Base-by-base conservation (phyloP, 1,140 invertebrate species). In the Lutraria rhynchaena region DNA sequence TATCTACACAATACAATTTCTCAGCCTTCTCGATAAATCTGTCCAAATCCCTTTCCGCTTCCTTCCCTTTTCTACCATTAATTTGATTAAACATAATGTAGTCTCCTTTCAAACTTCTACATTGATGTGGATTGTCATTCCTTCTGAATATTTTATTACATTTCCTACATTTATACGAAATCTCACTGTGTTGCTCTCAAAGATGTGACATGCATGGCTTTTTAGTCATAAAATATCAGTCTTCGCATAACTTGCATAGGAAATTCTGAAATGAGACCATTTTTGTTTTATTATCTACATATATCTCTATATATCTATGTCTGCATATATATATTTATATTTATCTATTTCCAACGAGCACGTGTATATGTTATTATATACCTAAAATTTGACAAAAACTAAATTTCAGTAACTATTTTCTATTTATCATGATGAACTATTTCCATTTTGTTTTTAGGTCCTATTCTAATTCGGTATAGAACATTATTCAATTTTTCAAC, bases 361-460 rank as follows among this genome's bases (percentile, higher is more conserved):
- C n/a, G n/a, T n/a, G n/a, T n/a, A n/a, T n/a, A n/a, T n/a, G n/a
- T n/a, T n/a, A n/a, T n/a, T n/a, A n/a, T n/a, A n/a, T n/a, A n/a
- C n/a, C n/a, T n/a, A n/a, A n/a, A n/a, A n/a, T n/a, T n/a, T n/a
- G n/a, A n/a, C n/a, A 7, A 44, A 4, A 4, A 17, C 5, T 65
- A 29, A 33, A 19, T 71, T 11, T 31, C 44, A 15, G 22, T 69
- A 58, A 73, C 78, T 11, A 57, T 22, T 65, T 83, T 83, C 24
- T 78, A 24, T 58, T 65, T 60, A 67, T 83, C 69, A 33, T 84
- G 61, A 24, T 81, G 76, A 17, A 75, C 71, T 29, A 81, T 69
- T 46, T 73, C n/a, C 71, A 65, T 0, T 41, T 53, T 80, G 1
- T 17, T 15, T 53, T 24, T 57, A 19, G 51, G 61, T 22, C 55